phyloP scores from a whole-genome alignment of 2,888 invertebrate genomes.

The Dryomyza anilis region DNA sequence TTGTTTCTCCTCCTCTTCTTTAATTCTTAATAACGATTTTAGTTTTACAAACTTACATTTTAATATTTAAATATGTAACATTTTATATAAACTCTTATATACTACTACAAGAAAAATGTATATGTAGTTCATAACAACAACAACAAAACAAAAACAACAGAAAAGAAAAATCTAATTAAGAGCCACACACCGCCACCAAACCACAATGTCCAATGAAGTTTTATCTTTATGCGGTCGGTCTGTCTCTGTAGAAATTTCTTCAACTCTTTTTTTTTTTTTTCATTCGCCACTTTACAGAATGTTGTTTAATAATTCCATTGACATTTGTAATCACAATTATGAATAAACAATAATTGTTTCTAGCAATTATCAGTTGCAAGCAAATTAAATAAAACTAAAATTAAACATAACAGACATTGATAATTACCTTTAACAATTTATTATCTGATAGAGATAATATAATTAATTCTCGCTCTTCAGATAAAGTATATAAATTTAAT shows the following conservation, averaged over 20 bases:
- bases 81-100: constrained; percentile 17
- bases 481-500: too few species aligned
- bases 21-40: constrained; percentile 1
- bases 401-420: too few species aligned
- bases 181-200: too few species aligned
- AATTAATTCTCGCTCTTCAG: too few species aligned
- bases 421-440: too few species aligned
- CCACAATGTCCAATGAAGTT: background rate
- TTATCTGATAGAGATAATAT: too few species aligned
- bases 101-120: background rate
- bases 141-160: background rate
- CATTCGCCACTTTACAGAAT: too few species aligned
- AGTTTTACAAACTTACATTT: constrained; percentile 24
- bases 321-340: background rate
- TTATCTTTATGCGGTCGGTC: background rate
- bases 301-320: too few species aligned
- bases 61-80: constrained; percentile 12
- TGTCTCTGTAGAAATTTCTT: background rate
- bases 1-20: background rate
- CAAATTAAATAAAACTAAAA: background rate
- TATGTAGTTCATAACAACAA: constrained; percentile 1
- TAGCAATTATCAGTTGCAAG: background rate
- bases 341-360: background rate
- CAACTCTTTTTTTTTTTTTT: too few species aligned
- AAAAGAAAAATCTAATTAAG: background rate